Conservation (phyloP, 2,797 vertebrate genomes). For the Channa striata region DNA sequence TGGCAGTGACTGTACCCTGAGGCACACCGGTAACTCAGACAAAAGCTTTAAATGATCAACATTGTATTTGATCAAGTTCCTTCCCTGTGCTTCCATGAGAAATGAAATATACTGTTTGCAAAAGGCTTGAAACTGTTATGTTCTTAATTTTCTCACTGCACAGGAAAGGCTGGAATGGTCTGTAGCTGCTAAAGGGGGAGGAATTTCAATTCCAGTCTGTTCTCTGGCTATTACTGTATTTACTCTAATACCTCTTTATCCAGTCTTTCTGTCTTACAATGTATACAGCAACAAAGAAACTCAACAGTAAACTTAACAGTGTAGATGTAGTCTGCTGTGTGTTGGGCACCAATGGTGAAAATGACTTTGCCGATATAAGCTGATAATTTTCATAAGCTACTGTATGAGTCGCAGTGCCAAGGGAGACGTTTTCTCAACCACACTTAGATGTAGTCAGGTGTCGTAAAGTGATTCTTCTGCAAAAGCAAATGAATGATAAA, state of each 20-base stretch:
- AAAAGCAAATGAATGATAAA: conserved; percentile 54
- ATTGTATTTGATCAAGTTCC: conserved; percentile 18
- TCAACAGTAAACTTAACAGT: conserved; percentile 69
- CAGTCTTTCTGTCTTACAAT: conserved; percentile 79
- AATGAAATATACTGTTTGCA: conserved; percentile 64
- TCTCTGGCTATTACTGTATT: conserved; percentile 76
- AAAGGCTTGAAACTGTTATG: conserved; percentile 86
- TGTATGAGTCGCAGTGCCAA: conserved; percentile 67
- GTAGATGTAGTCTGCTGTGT: conserved; percentile 69
- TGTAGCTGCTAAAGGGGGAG: conserved; percentile 77
- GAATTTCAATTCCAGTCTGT: conserved; percentile 71
- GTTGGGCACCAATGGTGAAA: conserved; percentile 59
- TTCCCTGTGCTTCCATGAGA: conserved; percentile 62
- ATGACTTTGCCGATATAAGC: conserved; percentile 73
- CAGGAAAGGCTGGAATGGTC: conserved; percentile 65
- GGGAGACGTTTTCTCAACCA: conserved; percentile 59
- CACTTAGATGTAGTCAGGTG: conserved; percentile 57
- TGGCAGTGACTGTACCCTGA: conserved; percentile 62
- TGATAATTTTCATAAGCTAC: conserved; percentile 75
- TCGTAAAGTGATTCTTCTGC: conserved; percentile 46
- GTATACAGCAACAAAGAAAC: conserved; percentile 68
- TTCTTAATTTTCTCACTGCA: conserved; percentile 78
- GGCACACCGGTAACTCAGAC: conserved; percentile 55
- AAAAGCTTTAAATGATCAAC: conserved; percentile 43
- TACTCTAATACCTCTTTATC: conserved; percentile 80